Evolutionary conservation across 2,113 vertebrate genomes (phyloP).

Genomic region (Noctilio leporinus): DNA sequence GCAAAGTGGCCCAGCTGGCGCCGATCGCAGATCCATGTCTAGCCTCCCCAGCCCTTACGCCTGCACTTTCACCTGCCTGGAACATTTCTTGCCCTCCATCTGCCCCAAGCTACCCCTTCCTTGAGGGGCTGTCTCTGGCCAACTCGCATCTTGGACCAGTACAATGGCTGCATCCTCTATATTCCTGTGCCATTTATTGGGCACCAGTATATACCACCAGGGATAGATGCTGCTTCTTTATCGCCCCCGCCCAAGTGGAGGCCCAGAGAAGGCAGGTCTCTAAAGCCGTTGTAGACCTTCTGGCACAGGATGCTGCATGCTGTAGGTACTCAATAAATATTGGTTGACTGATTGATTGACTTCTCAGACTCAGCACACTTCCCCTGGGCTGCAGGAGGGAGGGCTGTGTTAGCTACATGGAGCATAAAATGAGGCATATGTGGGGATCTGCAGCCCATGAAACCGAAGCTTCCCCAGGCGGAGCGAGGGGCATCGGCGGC

Average conservation of each 20-base stretch:
- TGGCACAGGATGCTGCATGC: background rate
- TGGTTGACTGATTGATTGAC: background rate
- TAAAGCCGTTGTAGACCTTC: background rate
- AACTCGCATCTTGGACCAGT: background rate
- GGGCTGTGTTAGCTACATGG: background rate
- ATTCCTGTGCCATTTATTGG: background rate
- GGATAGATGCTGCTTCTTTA: background rate
- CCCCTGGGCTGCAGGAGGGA: background rate
- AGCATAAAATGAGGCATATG: background rate
- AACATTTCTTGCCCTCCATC: background rate
- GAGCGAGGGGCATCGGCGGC: fast-evolving
- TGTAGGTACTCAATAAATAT: background rate
- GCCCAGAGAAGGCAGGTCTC: background rate
- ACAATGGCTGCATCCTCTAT: background rate
- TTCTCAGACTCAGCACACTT: background rate
- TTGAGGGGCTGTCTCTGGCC: background rate
- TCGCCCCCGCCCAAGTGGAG: background rate
- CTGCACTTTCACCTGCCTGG: fast-evolving
- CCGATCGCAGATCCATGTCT: fast-evolving
- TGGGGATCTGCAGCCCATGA: background rate
- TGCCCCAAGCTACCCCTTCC: background rate
- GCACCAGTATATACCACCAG: background rate
- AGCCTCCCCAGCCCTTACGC: background rate
- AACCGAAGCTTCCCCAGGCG: background rate
- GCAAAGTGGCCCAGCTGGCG: background rate